These are phyloP conservation scores for Diarsia rubi DNA, from an alignment of 2,888 invertebrate species.

Conservation along the genomic window DNA sequence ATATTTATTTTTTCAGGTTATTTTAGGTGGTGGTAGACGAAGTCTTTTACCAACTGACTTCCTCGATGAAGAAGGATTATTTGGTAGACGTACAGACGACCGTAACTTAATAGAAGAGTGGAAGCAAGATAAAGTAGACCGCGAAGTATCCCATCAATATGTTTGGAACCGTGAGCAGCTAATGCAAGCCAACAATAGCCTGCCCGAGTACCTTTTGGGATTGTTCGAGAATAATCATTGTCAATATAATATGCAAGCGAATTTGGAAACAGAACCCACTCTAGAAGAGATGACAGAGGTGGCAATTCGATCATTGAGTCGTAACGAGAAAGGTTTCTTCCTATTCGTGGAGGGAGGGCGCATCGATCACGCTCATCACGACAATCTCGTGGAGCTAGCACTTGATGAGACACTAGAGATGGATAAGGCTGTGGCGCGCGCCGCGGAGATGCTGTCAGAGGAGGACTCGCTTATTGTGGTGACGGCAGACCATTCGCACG, in stretches of 20 bases:
- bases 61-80: constrained; percentile 86
- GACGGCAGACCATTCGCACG: constrained; percentile 94
- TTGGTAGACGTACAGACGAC: constrained; percentile 89
- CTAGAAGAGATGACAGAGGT: constrained; percentile 86
- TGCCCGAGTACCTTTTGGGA: constrained; percentile 92
- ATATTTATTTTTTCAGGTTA: constrained; percentile 84
- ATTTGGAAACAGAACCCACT: constrained; percentile 90
- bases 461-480: constrained; percentile 94
- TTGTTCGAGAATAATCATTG: constrained; percentile 92
- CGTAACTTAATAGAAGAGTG: constrained; percentile 93
- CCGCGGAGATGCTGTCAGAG: constrained; percentile 87
- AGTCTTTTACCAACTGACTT: constrained; percentile 90
- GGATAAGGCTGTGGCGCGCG: constrained; percentile 88
- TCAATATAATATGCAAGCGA: constrained; percentile 91
- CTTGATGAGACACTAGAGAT: constrained; percentile 93
- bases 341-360: constrained; percentile 93
- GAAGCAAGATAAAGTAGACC: constrained; percentile 85
- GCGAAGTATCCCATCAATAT: constrained; percentile 82
- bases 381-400: constrained; percentile 88
- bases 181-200: constrained; percentile 75
- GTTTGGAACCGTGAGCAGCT: constrained; percentile 91
- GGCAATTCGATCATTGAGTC: constrained; percentile 93
- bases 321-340: constrained; percentile 93
- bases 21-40: constrained; percentile 93
- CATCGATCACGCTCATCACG: constrained; percentile 93